These are phyloP conservation scores for Corvus moneduloides DNA, from an alignment of 2,113 vertebrate genomes.

Conservation along the genomic window DNA sequence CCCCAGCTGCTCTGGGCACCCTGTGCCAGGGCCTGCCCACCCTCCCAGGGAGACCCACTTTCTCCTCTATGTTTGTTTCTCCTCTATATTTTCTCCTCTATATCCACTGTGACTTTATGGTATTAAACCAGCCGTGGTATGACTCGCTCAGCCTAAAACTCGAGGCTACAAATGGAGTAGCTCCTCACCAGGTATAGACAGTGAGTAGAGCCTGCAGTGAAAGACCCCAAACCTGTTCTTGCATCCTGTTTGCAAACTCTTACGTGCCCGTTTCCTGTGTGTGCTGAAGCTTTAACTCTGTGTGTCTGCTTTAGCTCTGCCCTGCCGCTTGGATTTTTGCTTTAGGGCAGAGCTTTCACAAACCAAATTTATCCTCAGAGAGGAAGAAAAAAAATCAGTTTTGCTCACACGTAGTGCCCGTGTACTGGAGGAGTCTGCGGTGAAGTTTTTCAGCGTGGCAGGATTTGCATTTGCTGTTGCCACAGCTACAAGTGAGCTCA, in stretches of 20 bases:
- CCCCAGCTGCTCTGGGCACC: not conserved
- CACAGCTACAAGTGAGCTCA: not conserved
- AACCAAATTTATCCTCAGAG: not conserved
- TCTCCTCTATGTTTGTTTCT: not conserved
- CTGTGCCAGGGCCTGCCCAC: not conserved
- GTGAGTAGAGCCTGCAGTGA: not conserved
- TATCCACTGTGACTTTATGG: not conserved
- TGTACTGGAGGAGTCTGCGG: not conserved
- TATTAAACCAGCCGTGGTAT: not conserved
- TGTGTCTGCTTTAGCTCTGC: not conserved
- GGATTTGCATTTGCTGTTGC: not conserved
- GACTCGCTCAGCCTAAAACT: not conserved
- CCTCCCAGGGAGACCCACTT: not conserved
- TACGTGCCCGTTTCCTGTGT: not conserved
- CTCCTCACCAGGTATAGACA: not conserved
- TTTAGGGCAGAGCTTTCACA: not conserved
- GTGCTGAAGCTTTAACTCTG: not conserved
- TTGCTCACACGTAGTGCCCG: not conserved
- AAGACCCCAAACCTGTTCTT: not conserved
- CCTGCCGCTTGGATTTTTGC: not conserved
- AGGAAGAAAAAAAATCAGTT: not conserved
- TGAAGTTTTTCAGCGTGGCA: not conserved
- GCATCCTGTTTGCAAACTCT: not conserved
- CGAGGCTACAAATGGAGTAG: not conserved
- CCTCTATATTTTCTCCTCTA: no score